Percentiles rank a stretch among this genome's conserved stretches.
Evolutionary conservation across 2,113 vertebrate species (phyloP).

Genomic region (Lasiurus borealis): DNA sequence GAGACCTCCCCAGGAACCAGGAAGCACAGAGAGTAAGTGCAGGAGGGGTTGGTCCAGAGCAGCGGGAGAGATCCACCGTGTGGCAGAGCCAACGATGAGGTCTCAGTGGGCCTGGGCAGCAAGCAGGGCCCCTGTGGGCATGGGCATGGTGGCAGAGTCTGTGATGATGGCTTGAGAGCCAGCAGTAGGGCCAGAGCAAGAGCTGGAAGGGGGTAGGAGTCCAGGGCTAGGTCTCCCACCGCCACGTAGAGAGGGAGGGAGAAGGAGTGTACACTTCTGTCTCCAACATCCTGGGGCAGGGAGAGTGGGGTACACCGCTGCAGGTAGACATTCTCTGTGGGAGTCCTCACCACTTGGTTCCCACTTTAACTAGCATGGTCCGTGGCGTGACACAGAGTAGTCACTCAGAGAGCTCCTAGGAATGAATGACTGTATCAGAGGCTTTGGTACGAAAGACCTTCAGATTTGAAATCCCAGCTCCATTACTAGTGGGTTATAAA

Average conservation of each 20-base stretch:
- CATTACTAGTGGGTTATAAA: not conserved
- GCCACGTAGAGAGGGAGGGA: not conserved
- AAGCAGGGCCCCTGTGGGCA: not conserved
- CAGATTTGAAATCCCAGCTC: not conserved
- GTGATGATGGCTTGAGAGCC: not conserved
- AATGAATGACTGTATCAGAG: not conserved
- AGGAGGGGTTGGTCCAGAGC: not conserved
- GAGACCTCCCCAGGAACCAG: not conserved
- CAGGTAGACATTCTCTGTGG: not conserved
- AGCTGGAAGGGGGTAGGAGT: not conserved
- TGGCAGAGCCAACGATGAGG: rapidly evolving
- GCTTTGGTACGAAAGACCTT: not conserved
- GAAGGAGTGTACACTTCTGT: not conserved
- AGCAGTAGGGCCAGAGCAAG: not conserved
- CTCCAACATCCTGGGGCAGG: too few relatives aligned
- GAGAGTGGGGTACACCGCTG: rapidly evolving
- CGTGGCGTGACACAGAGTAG: rapidly evolving
- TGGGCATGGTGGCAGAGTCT: not conserved
- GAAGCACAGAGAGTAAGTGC: rapidly evolving
- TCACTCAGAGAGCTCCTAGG: not conserved
- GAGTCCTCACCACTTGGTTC: not conserved
- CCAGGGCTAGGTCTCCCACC: not conserved
- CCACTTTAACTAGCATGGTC: too few relatives aligned
- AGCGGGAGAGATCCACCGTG: rapidly evolving
- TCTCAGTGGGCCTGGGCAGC: rapidly evolving